A percentile compares a stretch with the other conserved stretches of the same genome.
These are phyloP conservation scores for Oncorhynchus tshawytscha DNA, from an alignment of 2,113 vertebrate species.

Conservation along the genomic window DNA sequence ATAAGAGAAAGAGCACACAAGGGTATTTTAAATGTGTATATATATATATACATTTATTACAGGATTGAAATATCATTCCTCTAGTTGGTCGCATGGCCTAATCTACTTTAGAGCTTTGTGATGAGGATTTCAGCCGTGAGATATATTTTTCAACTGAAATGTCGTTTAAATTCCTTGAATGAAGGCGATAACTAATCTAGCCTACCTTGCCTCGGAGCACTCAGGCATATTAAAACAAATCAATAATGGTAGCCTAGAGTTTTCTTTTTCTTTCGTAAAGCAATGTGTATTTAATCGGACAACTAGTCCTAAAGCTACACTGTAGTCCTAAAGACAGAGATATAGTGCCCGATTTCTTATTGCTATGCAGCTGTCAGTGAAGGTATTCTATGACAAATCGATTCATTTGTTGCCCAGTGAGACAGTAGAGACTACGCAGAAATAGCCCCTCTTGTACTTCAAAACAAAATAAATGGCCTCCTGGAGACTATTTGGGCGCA, in stretches of 20 bases:
- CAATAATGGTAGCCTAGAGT: background rate
- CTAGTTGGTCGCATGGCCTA: background rate
- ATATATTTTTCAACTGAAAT: background rate
- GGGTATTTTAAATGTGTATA: slow-evolving; percentile 21
- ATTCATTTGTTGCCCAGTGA: background rate
- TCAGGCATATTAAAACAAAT: background rate
- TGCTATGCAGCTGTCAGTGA: background rate
- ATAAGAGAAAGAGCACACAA: slow-evolving; percentile 62
- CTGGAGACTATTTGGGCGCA: no score
- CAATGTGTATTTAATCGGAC: background rate
- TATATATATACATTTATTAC: slow-evolving; percentile 42
- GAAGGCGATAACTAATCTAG: background rate
- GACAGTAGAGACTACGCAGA: background rate
- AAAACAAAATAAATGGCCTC: background rate
- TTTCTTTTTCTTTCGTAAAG: background rate
- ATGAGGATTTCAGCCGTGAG: background rate
- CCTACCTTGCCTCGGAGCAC: no score
- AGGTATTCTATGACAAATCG: background rate
- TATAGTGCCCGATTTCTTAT: background rate
- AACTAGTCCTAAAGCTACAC: background rate
- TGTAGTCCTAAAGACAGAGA: background rate
- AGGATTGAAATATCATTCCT: background rate
- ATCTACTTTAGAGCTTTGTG: background rate
- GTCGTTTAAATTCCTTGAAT: background rate
- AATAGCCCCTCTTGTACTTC: background rate